A percentile compares a stretch with the other conserved stretches of the same genome.
Evolutionary conservation across 2,888 invertebrate species (phyloP).

Genomic region (Cyaniris semiargus): DNA sequence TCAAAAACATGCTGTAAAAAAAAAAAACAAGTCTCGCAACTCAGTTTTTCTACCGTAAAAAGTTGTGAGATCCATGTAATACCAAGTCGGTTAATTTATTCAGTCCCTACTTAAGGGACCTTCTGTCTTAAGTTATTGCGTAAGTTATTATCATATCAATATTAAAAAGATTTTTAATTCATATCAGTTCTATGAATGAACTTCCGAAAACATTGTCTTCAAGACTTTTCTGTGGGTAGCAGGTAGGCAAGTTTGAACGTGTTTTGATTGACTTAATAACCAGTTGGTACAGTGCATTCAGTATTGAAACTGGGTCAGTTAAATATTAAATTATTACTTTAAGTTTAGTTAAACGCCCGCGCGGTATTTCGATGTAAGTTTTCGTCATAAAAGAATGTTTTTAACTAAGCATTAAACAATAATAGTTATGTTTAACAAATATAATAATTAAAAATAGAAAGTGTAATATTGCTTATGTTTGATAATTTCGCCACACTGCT

Average conservation of each 20-base stretch:
- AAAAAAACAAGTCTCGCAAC: no score
- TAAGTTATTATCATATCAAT: no score
- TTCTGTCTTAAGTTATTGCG: no score
- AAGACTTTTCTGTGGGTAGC: neutral
- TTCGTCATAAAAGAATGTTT: neutral
- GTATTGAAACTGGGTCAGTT: constrained; percentile 3
- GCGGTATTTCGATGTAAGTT: neutral
- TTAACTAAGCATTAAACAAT: neutral
- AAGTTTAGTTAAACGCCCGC: neutral
- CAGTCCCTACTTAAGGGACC: no score
- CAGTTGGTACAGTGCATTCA: neutral
- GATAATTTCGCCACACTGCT: constrained; percentile 7
- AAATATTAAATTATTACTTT: neutral
- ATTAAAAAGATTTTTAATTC: no score
- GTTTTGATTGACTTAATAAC: constrained; percentile 4
- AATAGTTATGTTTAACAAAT: neutral
- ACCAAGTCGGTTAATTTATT: no score
- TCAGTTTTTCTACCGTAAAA: no score
- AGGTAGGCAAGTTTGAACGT: constrained; percentile 9
- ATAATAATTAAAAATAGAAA: neutral
- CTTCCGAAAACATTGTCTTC: no score
- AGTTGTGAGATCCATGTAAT: no score
- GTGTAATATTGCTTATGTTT: neutral
- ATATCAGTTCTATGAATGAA: no score
- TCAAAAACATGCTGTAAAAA: no score